A percentile compares a stretch with the other conserved stretches of the same genome.
phyloP scores from a whole-genome alignment of 37 sponge, comb jelly and placozoan species.

The Halichondria panicea region DNA sequence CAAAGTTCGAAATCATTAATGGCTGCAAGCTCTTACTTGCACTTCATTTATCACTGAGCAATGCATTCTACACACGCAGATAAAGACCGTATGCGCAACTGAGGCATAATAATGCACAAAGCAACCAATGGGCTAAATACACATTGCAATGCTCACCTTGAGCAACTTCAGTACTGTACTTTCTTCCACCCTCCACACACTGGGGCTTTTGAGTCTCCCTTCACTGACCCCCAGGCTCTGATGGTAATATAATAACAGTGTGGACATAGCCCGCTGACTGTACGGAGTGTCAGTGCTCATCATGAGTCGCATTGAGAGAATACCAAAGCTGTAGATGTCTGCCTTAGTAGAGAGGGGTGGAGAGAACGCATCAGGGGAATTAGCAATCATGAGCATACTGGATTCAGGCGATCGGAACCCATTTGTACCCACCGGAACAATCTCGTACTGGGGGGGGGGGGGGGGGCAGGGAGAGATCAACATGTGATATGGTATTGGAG shows the following conservation, averaged over 20 bases:
- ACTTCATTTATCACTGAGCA: no score
- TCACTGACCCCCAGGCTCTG: neutral
- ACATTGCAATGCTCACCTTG: no score
- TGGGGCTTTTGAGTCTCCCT: no score
- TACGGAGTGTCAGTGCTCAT: constrained; percentile 13
- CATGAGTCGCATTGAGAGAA: constrained; percentile 9
- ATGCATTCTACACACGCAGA: no score
- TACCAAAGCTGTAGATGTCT: constrained; percentile 43
- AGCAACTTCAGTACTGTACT: no score
- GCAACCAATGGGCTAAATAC: no score
- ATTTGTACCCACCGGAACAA: constrained; percentile 25
- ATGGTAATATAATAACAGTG: neutral
- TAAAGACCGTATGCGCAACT: no score
- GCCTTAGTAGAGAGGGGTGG: constrained; percentile 1
- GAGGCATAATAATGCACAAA: no score
- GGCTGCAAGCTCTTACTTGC: no score
- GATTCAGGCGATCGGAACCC: constrained; percentile 36
- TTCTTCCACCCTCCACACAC: no score
- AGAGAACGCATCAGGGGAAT: neutral
- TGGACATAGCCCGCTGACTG: constrained; percentile 15
- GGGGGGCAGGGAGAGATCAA: neutral
- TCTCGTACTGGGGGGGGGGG: neutral
- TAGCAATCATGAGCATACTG: neutral
- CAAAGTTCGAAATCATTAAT: no score
- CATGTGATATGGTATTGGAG: no score